phyloP scores from a whole-genome alignment of 2,888 invertebrate species.

The Bhutanitis thaidina region DNA sequence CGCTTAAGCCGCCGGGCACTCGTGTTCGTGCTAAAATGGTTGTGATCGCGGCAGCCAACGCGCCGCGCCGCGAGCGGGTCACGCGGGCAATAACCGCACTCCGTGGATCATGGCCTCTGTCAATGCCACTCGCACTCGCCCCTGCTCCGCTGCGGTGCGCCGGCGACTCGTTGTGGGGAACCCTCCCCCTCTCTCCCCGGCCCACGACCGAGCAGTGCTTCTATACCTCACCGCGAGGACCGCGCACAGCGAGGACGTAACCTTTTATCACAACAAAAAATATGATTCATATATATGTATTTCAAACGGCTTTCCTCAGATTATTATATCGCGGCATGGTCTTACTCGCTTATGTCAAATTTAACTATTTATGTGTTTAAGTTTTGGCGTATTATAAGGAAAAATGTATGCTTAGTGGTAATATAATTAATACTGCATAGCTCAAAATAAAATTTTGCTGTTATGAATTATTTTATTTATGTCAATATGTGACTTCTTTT shows the following conservation, averaged over 20 bases:
- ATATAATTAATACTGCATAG: no score
- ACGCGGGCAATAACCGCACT: constrained; percentile 70
- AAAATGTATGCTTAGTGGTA: no score
- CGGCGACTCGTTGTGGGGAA: constrained; percentile 24
- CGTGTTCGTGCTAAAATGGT: constrained; percentile 10
- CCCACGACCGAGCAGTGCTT: constrained; percentile 22
- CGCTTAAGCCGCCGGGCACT: constrained; percentile 41
- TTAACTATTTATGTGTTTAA: no score
- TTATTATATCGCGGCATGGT: background rate
- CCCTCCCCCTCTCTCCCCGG: constrained; percentile 24
- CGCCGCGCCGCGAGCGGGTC: no score
- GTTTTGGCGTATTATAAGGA: no score
- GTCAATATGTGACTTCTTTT: no score
- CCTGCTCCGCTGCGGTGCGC: constrained; percentile 28
- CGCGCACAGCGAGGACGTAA: constrained; percentile 32
- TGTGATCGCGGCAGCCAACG: constrained; percentile 25
- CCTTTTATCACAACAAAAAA: constrained; percentile 38
- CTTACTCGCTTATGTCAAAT: no score
- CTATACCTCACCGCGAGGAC: constrained; percentile 23
- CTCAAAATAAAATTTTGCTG: no score
- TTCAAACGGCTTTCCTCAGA: constrained; percentile 31
- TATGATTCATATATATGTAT: constrained; percentile 42
- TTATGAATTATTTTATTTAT: no score
- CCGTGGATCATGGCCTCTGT: constrained; percentile 67
- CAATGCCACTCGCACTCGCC: constrained; percentile 63